Percentiles rank a stretch among this genome's conserved stretches.
phyloP scores from a whole-genome alignment of 2,113 vertebrate species.

The Stegostoma tigrinum region DNA sequence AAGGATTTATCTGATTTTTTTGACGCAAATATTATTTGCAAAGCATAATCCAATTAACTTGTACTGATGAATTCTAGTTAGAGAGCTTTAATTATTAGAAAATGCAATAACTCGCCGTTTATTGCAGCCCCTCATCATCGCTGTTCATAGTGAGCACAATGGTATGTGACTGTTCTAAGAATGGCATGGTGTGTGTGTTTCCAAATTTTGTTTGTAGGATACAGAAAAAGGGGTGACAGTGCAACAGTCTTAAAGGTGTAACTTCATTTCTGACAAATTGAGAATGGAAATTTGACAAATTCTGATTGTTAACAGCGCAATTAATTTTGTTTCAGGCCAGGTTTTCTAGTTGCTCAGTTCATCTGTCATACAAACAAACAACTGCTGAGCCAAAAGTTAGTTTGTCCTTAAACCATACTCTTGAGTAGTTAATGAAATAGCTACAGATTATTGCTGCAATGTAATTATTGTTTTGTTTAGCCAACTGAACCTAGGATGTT shows the following conservation, averaged over 20 bases:
- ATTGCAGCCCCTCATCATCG: not conserved
- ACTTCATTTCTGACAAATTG: not conserved
- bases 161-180: not conserved
- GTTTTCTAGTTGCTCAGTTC: not conserved
- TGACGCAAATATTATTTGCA: not conserved
- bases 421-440: not conserved
- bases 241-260: not conserved
- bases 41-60: slow-evolving; percentile 8
- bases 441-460: not conserved
- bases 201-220: not conserved
- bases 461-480: slow-evolving; percentile 9
- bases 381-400: not conserved
- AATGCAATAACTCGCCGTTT: not conserved
- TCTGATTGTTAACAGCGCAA: not conserved
- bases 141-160: not conserved
- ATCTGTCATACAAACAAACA: not conserved
- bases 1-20: not conserved
- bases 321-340: not conserved
- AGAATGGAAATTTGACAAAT: not conserved
- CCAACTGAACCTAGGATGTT: not conserved
- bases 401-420: not conserved
- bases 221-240: not conserved
- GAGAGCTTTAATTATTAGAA: not conserved
- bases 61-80: not conserved
- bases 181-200: not conserved